Evolutionary conservation across 92 coral and sea anemone genomes (phyloP).

Genomic region (Nematostella vectensis): DNA sequence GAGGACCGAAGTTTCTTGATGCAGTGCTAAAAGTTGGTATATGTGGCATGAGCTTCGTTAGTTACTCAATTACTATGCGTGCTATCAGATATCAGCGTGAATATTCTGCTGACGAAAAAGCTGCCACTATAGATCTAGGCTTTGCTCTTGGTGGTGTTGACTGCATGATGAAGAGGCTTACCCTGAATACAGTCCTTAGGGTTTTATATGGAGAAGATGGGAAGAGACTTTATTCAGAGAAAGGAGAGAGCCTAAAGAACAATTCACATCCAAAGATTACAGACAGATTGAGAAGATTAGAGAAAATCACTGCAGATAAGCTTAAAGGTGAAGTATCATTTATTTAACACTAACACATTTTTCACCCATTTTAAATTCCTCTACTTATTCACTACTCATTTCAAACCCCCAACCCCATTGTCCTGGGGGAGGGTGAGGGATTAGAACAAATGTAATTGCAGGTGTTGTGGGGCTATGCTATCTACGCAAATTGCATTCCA

Average conservation of each 20-base stretch:
- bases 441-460: no score
- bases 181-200: slow-evolving; percentile 49
- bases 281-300: slow-evolving; percentile 70
- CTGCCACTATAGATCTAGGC: slow-evolving; percentile 54
- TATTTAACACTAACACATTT: background rate
- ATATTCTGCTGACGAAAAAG: slow-evolving; percentile 67
- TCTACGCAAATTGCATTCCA: no score
- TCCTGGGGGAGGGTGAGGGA: no score
- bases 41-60: slow-evolving; percentile 49
- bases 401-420: no score
- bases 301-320: slow-evolving; percentile 46
- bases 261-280: slow-evolving; percentile 76
- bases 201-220: slow-evolving; percentile 53
- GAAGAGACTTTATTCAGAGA: slow-evolving; percentile 39
- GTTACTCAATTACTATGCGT: slow-evolving; percentile 34
- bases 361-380: slow-evolving; percentile 3
- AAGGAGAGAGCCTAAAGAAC: slow-evolving; percentile 55
- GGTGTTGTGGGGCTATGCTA: no score
- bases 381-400: no score
- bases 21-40: slow-evolving; percentile 41
- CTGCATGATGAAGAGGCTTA: slow-evolving; percentile 55
- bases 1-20: slow-evolving; percentile 26
- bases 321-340: slow-evolving; percentile 26
- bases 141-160: slow-evolving; percentile 74
- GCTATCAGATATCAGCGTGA: slow-evolving; percentile 57